Conservation (phyloP, 1,140 invertebrate species). For the Hesperophylax magnus region DNA sequence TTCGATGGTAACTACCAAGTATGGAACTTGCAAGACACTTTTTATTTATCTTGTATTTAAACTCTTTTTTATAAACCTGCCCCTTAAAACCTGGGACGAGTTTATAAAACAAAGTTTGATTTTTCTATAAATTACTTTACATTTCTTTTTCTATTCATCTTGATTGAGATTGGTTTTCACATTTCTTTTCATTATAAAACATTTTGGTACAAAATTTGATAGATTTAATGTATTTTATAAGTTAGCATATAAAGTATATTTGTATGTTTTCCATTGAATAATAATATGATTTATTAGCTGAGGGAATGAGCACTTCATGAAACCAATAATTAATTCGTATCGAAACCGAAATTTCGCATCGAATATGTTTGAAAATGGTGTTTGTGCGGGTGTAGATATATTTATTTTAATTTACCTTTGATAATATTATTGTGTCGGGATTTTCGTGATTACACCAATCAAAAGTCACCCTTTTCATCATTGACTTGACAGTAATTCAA, state of each 20-base stretch:
- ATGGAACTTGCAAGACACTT: neutral
- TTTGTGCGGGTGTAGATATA: no score
- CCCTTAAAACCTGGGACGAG: neutral
- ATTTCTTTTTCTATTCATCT: neutral
- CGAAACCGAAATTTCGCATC: no score
- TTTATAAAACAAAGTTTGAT: neutral
- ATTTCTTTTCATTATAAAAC: neutral
- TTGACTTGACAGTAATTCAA: no score
- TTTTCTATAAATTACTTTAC: neutral
- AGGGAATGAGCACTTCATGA: no score
- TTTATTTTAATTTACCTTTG: no score
- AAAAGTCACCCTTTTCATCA: no score
- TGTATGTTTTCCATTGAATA: neutral
- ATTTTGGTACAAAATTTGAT: conserved; percentile 12
- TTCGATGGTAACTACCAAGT: neutral
- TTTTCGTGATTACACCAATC: no score
- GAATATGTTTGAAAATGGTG: no score
- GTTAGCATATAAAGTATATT: neutral
- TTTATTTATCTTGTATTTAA: neutral
- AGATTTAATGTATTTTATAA: conserved; percentile 17
- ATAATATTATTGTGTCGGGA: no score
- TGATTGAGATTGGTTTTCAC: no score
- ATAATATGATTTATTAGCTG: conserved; percentile 1
- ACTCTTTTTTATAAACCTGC: neutral
- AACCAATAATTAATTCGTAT: neutral